A percentile compares a stretch with the other conserved stretches of the same genome.
Evolutionary conservation across 2,113 vertebrate species (phyloP).

Genomic region (Xenus cinereus): DNA sequence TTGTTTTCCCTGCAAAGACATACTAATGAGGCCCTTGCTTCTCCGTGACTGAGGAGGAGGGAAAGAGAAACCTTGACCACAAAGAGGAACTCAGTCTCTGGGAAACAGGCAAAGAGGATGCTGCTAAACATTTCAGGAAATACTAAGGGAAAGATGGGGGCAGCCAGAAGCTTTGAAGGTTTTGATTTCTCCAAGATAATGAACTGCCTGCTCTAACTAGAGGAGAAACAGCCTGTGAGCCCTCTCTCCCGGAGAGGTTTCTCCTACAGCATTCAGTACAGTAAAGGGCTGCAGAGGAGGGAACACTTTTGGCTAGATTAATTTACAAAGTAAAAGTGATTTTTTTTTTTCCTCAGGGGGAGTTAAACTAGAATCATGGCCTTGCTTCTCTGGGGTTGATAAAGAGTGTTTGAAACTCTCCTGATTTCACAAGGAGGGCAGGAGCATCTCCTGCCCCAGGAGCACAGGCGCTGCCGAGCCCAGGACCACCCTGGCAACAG

Average conservation of each 20-base stretch:
- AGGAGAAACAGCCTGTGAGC: background rate
- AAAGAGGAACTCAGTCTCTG: constrained; percentile 15
- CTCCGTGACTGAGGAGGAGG: background rate
- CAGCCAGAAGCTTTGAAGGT: background rate
- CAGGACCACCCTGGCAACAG: background rate
- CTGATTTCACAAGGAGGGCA: fast-evolving
- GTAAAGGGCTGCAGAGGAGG: background rate
- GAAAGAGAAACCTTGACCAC: background rate
- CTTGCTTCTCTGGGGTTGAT: background rate
- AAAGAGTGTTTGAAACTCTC: background rate
- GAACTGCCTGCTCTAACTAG: background rate
- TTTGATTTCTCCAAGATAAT: constrained; percentile 1
- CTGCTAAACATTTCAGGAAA: constrained; percentile 39
- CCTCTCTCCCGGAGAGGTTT: background rate
- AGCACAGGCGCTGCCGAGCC: background rate
- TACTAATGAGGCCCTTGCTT: background rate
- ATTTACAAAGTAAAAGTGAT: background rate
- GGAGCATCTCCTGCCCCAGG: background rate
- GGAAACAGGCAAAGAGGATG: background rate
- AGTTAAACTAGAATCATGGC: background rate
- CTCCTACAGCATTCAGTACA: fast-evolving
- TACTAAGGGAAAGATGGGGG: background rate
- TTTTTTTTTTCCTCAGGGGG: background rate
- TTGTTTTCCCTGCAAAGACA: background rate
- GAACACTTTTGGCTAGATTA: background rate